Percentiles rank a stretch among this genome's conserved stretches.
These are phyloP conservation scores for Melanargia galathea DNA, from an alignment of 2,888 invertebrate species.

Conservation along the genomic window DNA sequence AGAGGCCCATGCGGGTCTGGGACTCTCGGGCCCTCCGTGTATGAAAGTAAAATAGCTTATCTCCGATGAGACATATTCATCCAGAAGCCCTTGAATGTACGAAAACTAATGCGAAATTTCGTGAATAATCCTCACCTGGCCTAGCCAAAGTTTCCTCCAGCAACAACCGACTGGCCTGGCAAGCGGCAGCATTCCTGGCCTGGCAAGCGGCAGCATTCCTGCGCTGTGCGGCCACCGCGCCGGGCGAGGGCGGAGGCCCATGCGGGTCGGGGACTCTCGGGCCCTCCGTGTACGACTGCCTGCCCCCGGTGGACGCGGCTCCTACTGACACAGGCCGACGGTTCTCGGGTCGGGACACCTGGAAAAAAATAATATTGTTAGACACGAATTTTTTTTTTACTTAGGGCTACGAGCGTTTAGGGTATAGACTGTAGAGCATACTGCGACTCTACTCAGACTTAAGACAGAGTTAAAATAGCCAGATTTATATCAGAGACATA, in stretches of 20 bases:
- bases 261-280: conserved; percentile 68
- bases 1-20: conserved; percentile 72
- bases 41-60: too few species aligned
- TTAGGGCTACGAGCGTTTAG: too few species aligned
- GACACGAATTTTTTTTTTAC: too few species aligned
- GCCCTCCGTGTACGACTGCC: conserved; percentile 67
- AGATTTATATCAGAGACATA: too few species aligned
- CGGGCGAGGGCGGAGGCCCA: conserved; percentile 71
- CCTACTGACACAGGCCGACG: conserved; percentile 69
- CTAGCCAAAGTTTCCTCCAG: too few species aligned
- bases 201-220: conserved; percentile 71
- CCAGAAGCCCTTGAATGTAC: too few species aligned
- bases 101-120: too few species aligned
- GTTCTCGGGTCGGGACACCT: conserved; percentile 66
- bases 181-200: conserved; percentile 85
- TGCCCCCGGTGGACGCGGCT: conserved; percentile 51
- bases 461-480: too few species aligned
- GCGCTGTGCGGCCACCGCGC: conserved; percentile 61
- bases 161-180: conserved; percentile 81
- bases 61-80: too few species aligned
- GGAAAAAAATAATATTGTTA: conserved; percentile 36
- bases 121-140: too few species aligned
- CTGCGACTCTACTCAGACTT: too few species aligned
- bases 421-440: too few species aligned
- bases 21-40: conserved; percentile 63